Percentiles rank a stretch among this genome's conserved stretches.
These are phyloP conservation scores for Pandemis corylana DNA, from an alignment of 2,888 invertebrate genomes.

Conservation along the genomic window DNA sequence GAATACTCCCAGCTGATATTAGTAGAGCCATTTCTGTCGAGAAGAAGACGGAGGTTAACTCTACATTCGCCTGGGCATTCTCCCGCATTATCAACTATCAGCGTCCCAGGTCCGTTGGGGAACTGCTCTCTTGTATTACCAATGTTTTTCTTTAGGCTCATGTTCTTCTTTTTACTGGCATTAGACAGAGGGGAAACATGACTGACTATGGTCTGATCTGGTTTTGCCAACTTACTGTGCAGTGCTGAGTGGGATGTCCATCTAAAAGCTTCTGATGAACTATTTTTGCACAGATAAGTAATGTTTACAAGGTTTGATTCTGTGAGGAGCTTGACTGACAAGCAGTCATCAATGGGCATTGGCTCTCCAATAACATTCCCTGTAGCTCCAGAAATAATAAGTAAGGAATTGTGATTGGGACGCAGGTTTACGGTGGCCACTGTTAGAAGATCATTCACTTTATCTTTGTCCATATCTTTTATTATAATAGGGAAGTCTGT, in stretches of 20 bases:
- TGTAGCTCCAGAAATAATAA: slow-evolving; percentile 89
- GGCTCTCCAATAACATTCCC: slow-evolving; percentile 88
- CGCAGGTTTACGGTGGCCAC: slow-evolving; percentile 82
- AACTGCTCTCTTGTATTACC: slow-evolving; percentile 85
- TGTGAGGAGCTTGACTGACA: slow-evolving; percentile 83
- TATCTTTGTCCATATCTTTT: slow-evolving; percentile 90
- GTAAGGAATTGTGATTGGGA: slow-evolving; percentile 84
- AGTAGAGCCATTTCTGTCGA: slow-evolving; percentile 81
- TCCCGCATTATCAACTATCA: slow-evolving; percentile 89
- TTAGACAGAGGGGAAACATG: slow-evolving; percentile 64
- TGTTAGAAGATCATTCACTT: slow-evolving; percentile 88
- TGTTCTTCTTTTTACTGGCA: slow-evolving; percentile 77
- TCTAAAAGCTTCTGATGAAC: slow-evolving; percentile 83
- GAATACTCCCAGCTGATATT: slow-evolving; percentile 86
- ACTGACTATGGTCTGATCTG: slow-evolving; percentile 58
- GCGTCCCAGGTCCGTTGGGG: slow-evolving; percentile 85
- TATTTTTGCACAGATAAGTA: slow-evolving; percentile 86
- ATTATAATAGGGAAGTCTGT: slow-evolving; percentile 89
- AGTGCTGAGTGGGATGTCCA: slow-evolving; percentile 67
- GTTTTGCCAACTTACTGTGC: slow-evolving; percentile 66
- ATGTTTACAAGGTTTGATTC: slow-evolving; percentile 79
- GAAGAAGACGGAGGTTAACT: slow-evolving; percentile 85
- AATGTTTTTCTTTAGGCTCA: slow-evolving; percentile 84
- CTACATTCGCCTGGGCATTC: slow-evolving; percentile 89
- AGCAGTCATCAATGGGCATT: slow-evolving; percentile 84